Conservation (phyloP, 2,113 vertebrate species). For the Istiophorus platypterus region DNA sequence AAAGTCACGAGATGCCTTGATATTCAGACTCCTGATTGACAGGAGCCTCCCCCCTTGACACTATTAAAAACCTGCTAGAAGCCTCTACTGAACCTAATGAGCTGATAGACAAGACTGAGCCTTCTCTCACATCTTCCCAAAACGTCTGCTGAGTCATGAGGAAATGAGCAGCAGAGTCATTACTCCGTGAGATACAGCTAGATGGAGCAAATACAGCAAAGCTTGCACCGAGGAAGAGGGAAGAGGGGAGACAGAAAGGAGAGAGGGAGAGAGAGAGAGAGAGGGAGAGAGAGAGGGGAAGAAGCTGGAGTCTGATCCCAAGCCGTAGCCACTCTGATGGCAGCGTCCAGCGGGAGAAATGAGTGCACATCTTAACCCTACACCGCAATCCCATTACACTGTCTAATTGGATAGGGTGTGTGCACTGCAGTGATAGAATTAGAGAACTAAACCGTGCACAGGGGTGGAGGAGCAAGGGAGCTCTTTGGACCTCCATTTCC, state of each 20-base stretch:
- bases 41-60: background rate
- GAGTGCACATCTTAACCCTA: slow-evolving; percentile 60
- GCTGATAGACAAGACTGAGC: slow-evolving; percentile 45
- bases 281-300: background rate
- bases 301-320: slow-evolving; percentile 29
- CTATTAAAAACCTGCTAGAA: slow-evolving; percentile 43
- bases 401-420: slow-evolving; percentile 71
- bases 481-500: slow-evolving; percentile 42
- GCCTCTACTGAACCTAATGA: slow-evolving; percentile 50
- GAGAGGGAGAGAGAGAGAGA: slow-evolving; percentile 14
- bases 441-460: slow-evolving; percentile 41
- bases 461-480: slow-evolving; percentile 10
- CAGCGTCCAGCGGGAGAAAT: slow-evolving; percentile 24
- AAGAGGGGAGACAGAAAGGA: too few relatives aligned
- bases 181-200: slow-evolving; percentile 57
- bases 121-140: slow-evolving; percentile 36
- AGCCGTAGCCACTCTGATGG: slow-evolving; percentile 25
- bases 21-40: slow-evolving; percentile 42
- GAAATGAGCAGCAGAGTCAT: slow-evolving; percentile 54
- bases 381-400: slow-evolving; percentile 60
- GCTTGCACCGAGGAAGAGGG: background rate
- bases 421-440: slow-evolving; percentile 66
- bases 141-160: slow-evolving; percentile 66
- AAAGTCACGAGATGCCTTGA: slow-evolving; percentile 34
- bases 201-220: slow-evolving; percentile 14